These are phyloP conservation scores for Girardinichthys multiradiatus DNA, from an alignment of 2,113 vertebrate species.

Conservation along the genomic window DNA sequence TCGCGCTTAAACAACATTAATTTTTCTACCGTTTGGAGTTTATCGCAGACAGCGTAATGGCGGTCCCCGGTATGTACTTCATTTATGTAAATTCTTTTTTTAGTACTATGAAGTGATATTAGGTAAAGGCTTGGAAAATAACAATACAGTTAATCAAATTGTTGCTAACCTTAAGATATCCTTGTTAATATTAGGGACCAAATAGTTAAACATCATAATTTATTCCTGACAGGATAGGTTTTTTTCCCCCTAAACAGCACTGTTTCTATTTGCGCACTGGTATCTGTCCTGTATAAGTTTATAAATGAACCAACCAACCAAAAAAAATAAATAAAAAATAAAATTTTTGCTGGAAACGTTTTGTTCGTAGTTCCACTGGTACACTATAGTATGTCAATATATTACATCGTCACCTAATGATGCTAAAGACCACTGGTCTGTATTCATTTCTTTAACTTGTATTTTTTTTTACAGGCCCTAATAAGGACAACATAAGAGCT, in stretches of 20 bases:
- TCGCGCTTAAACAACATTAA: background rate
- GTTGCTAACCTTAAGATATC: background rate
- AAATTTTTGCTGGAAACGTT: background rate
- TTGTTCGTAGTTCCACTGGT: background rate
- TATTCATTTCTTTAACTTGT: background rate
- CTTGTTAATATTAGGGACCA: background rate
- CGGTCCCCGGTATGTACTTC: slow-evolving; percentile 42
- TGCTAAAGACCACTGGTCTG: too few relatives aligned
- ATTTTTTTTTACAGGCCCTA: slow-evolving; percentile 83
- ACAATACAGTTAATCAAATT: background rate
- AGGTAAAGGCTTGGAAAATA: background rate
- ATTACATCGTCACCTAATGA: too few relatives aligned
- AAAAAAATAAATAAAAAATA: too few relatives aligned
- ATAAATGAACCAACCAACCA: too few relatives aligned
- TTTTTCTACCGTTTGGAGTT: background rate
- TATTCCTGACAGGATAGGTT: background rate
- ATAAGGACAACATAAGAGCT: slow-evolving; percentile 96
- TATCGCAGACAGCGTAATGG: slow-evolving; percentile 27
- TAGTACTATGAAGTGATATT: background rate
- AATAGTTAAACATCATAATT: background rate
- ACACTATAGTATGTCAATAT: background rate
- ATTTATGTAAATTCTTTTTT: background rate
- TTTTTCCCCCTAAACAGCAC: background rate
- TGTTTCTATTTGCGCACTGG: background rate
- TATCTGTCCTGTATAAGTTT: background rate